Conservation (phyloP, 2,797 vertebrate genomes). For the Xiphorhynchus erythropygius region DNA sequence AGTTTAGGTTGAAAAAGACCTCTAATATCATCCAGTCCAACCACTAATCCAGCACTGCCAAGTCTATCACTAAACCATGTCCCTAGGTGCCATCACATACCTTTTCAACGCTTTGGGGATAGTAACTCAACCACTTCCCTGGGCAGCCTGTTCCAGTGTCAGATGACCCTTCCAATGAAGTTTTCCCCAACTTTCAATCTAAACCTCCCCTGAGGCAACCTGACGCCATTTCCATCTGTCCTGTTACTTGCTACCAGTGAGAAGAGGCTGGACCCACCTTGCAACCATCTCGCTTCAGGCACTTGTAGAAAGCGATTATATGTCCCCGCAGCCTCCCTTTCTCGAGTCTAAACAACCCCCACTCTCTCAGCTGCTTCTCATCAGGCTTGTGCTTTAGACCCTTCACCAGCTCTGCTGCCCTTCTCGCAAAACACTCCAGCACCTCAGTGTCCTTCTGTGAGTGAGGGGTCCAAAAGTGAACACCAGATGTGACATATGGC, state of each 20-base stretch:
- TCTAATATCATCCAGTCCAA: neutral
- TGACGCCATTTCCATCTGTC: neutral
- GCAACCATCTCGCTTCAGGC: neutral
- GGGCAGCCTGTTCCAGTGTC: neutral
- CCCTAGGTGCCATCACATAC: neutral
- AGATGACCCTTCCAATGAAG: neutral
- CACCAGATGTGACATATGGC: neutral
- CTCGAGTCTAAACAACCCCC: neutral
- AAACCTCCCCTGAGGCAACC: neutral
- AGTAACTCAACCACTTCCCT: neutral
- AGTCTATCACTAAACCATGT: neutral
- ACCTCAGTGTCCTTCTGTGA: neutral
- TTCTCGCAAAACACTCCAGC: neutral
- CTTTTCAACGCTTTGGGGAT: neutral
- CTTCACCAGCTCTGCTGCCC: neutral
- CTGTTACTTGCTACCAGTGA: neutral
- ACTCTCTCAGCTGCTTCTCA: neutral
- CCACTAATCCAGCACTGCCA: neutral
- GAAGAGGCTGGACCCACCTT: neutral
- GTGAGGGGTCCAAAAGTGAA: neutral
- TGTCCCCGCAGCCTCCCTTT: neutral
- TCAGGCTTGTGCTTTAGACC: neutral
- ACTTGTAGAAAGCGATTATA: rapidly evolving
- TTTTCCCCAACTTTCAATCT: neutral
- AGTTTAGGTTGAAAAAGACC: neutral